Percentiles rank a stretch among this genome's conserved stretches.
Conservation (phyloP, 2,888 invertebrate species). For the Rotaria magnacalcarata region DNA sequence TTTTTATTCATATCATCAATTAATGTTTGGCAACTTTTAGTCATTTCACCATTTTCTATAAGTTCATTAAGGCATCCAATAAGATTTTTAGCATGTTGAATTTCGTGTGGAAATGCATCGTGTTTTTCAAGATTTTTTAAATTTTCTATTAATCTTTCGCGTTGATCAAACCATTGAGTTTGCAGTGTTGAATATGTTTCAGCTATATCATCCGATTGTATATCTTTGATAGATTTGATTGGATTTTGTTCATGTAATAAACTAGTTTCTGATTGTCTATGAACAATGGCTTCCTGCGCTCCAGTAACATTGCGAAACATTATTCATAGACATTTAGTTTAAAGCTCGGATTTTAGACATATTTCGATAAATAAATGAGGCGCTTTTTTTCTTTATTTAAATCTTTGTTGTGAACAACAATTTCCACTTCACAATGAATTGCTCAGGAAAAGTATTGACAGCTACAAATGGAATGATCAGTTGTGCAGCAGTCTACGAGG, state of each 20-base stretch:
- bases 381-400: not conserved
- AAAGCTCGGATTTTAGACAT: not conserved
- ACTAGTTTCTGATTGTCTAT: not conserved
- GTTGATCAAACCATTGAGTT: not conserved
- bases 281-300: not conserved
- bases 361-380: not conserved
- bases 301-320: conserved; percentile 29
- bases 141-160: not conserved
- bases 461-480: too few relatives aligned
- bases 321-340: not conserved
- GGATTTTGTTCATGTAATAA: not conserved
- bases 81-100: not conserved
- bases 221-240: not conserved
- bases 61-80: conserved; percentile 32
- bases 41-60: conserved; percentile 6
- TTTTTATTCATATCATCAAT: not conserved
- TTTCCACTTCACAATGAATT: too few relatives aligned
- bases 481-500: too few relatives aligned
- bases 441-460: too few relatives aligned
- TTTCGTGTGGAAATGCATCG: not conserved
- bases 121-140: not conserved
- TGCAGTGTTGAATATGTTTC: not conserved
- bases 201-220: not conserved
- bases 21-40: not conserved
- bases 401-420: too few relatives aligned